These are phyloP conservation scores for Cylindroiulus punctatus DNA, from an alignment of 2,888 invertebrate genomes.

Conservation along the genomic window DNA sequence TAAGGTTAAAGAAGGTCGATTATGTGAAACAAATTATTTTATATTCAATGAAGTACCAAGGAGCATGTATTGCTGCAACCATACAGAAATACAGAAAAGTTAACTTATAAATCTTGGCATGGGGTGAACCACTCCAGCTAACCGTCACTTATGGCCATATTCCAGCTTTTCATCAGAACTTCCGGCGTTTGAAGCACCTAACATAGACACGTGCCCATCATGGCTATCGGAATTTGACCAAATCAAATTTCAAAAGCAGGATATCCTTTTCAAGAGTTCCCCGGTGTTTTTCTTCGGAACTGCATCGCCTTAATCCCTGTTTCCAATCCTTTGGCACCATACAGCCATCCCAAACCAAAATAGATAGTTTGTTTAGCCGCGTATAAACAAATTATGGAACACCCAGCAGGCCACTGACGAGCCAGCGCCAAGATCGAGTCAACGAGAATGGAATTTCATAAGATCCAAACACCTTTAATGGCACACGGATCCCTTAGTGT, in stretches of 20 bases:
- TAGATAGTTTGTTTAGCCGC: background rate
- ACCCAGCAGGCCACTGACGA: conserved; percentile 1
- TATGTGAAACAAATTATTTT: too few species aligned
- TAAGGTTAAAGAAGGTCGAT: too few species aligned
- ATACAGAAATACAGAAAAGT: too few species aligned
- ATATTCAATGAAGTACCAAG: too few species aligned
- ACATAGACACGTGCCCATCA: background rate
- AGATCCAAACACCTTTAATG: conserved; percentile 12
- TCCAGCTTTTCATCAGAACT: too few species aligned
- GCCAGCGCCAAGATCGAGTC: background rate
- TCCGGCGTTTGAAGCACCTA: too few species aligned
- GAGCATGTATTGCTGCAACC: too few species aligned
- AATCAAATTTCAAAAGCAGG: background rate
- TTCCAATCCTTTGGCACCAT: conserved; percentile 38
- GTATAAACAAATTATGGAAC: conserved; percentile 28
- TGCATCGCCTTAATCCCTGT: background rate
- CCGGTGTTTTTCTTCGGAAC: background rate
- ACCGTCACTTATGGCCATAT: too few species aligned
- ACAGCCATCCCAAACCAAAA: background rate
- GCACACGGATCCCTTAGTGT: background rate
- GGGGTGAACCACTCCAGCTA: too few species aligned
- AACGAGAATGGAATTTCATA: background rate
- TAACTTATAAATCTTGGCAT: too few species aligned
- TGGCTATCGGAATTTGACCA: background rate
- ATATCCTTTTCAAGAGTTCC: background rate